Conservation (phyloP, 2,113 vertebrate species). For the Tachysurus vachellii region DNA sequence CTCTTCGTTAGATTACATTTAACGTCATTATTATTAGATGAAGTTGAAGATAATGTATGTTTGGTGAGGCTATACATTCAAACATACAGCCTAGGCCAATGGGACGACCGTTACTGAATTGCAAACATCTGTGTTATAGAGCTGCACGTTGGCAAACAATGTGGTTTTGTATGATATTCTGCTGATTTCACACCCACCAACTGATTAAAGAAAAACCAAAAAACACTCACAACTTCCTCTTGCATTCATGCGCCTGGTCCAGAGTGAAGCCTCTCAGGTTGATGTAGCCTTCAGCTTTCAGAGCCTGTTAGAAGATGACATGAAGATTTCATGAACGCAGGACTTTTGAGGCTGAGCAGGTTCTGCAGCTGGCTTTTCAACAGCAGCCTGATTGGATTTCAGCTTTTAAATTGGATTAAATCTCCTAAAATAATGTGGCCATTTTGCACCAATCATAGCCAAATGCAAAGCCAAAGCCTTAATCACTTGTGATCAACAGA, state of each 20-base stretch:
- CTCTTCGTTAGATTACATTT: not conserved
- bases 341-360: not conserved
- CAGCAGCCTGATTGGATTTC: constrained; percentile 13
- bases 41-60: not conserved
- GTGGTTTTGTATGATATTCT: not conserved
- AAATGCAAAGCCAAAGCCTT: not conserved
- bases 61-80: not conserved
- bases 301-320: constrained; percentile 73
- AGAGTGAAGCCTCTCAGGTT: constrained; percentile 81
- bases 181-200: not conserved
- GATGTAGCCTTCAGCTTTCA: constrained; percentile 89
- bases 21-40: not conserved
- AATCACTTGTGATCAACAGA: constrained; percentile 25
- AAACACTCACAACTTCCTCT: constrained; percentile 83
- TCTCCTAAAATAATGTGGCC: not conserved
- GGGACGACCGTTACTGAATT: not conserved
- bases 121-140: not conserved
- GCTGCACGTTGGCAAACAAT: not conserved
- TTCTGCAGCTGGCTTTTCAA: not conserved
- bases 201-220: not conserved
- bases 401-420: constrained; percentile 7
- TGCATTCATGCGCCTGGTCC: constrained; percentile 79
- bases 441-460: not conserved
- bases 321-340: not conserved
- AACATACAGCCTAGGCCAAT: not conserved